Percentiles rank a stretch among this genome's conserved stretches.
These are phyloP conservation scores for Tetrax tetrax DNA, from an alignment of 2,113 vertebrate genomes.

Conservation along the genomic window DNA sequence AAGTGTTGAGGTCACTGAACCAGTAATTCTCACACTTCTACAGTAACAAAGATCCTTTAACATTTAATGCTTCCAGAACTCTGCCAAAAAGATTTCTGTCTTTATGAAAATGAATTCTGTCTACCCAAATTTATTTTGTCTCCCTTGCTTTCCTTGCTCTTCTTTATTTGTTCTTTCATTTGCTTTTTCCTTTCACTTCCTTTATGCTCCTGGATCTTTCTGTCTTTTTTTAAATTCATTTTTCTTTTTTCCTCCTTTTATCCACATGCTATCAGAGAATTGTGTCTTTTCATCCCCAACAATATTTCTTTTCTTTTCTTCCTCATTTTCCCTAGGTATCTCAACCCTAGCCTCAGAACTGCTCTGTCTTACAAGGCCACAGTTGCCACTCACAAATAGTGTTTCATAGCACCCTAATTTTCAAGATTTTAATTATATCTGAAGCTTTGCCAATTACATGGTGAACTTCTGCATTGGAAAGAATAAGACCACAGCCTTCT, in stretches of 20 bases:
- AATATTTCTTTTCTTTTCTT: background rate
- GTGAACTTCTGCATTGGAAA: slow-evolving; percentile 23
- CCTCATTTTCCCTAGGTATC: background rate
- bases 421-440: slow-evolving; percentile 61
- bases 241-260: background rate
- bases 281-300: background rate
- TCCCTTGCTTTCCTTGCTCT: background rate
- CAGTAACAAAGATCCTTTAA: background rate
- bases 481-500: slow-evolving; percentile 38
- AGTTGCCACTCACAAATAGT: slow-evolving; percentile 23
- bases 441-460: slow-evolving; percentile 45
- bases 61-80: background rate
- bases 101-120: background rate
- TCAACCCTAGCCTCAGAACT: background rate
- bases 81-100: background rate
- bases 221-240: background rate
- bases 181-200: background rate
- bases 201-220: background rate
- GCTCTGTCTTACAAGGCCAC: background rate
- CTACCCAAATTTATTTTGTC: background rate
- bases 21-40: background rate
- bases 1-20: background rate
- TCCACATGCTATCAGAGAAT: background rate
- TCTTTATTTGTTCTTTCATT: slow-evolving; percentile 8
- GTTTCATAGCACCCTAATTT: slow-evolving; percentile 45